Evolutionary conservation across 1,140 invertebrate species (phyloP).

Genomic region (Lordiphosa clarofinis): DNA sequence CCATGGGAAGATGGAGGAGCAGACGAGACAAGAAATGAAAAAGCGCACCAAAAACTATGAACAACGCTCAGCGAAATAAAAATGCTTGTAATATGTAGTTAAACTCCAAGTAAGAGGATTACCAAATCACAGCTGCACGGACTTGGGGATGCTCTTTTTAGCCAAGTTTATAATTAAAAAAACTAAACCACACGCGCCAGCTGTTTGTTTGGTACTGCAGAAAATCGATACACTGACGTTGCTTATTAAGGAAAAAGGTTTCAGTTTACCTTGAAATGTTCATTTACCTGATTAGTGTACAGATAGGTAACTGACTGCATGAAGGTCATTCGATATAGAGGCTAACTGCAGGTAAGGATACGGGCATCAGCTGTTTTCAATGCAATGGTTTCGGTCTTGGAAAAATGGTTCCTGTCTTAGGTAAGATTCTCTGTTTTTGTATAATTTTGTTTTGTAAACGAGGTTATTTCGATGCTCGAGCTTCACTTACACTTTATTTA

Average conservation of each 20-base stretch:
- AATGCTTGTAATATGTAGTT: slow-evolving; percentile 74
- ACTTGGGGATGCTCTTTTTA: slow-evolving; percentile 13
- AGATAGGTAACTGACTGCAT: slow-evolving; percentile 15
- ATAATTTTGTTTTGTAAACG: no score
- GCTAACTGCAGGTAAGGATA: no score
- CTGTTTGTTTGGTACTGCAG: slow-evolving; percentile 19
- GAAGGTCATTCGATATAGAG: slow-evolving; percentile 24
- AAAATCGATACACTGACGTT: slow-evolving; percentile 32
- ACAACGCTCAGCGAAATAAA: slow-evolving; percentile 69
- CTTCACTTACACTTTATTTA: no score
- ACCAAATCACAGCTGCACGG: background rate
- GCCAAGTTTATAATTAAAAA: background rate
- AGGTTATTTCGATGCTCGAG: no score
- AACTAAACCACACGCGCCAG: slow-evolving; percentile 14
- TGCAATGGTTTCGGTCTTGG: no score
- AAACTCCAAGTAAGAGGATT: slow-evolving; percentile 43
- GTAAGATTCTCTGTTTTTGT: no score
- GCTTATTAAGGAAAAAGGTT: slow-evolving; percentile 12
- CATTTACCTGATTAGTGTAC: slow-evolving; percentile 18
- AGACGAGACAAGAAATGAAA: slow-evolving; percentile 40
- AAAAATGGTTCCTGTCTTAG: no score
- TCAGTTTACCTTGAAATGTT: slow-evolving; percentile 18
- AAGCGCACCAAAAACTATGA: slow-evolving; percentile 71
- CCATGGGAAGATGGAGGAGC: slow-evolving; percentile 13
- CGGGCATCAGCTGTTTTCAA: no score